phyloP scores from a whole-genome alignment of 2,888 invertebrate genomes.

The Macaria notata region DNA sequence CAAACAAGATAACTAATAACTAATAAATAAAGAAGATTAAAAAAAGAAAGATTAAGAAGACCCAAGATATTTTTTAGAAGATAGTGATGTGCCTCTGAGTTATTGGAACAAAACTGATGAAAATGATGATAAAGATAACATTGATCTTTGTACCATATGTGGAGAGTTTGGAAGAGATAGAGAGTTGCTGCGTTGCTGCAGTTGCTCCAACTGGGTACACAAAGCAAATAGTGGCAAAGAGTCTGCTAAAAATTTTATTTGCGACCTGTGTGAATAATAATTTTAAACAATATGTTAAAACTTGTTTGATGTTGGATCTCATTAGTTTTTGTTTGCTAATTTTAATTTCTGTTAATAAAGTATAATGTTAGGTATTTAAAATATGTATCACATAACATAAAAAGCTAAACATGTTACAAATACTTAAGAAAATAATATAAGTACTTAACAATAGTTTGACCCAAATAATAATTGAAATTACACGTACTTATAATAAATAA shows the following conservation, averaged over 20 bases:
- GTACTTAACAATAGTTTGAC: too few relatives aligned
- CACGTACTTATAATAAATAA: too few relatives aligned
- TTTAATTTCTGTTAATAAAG: too few relatives aligned
- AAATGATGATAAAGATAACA: conserved; percentile 8
- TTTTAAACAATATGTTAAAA: too few relatives aligned
- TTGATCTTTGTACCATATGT: conserved; percentile 6
- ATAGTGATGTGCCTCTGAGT: conserved; percentile 4
- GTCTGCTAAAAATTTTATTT: conserved; percentile 3
- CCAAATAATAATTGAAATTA: too few relatives aligned
- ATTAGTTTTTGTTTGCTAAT: too few relatives aligned
- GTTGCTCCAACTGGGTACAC: conserved; percentile 4
- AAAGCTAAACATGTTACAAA: too few relatives aligned
- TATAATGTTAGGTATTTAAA: too few relatives aligned
- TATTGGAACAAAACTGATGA: conserved; percentile 8
- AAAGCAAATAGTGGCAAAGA: conserved; percentile 7
- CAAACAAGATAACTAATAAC: conserved; percentile 3
- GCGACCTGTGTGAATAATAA: neutral
- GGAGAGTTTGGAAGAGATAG: conserved; percentile 10
- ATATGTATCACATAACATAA: too few relatives aligned
- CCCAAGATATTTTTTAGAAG: conserved; percentile 3
- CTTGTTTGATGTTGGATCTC: too few relatives aligned
- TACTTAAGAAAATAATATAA: too few relatives aligned
- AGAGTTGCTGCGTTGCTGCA: conserved; percentile 9
- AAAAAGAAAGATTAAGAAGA: conserved; percentile 5
- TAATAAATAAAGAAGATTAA: conserved; percentile 4